A percentile compares a stretch with the other conserved stretches of the same genome.
Evolutionary conservation across 2,797 vertebrate genomes (phyloP).

Genomic region (Myiotriccus ornatus): DNA sequence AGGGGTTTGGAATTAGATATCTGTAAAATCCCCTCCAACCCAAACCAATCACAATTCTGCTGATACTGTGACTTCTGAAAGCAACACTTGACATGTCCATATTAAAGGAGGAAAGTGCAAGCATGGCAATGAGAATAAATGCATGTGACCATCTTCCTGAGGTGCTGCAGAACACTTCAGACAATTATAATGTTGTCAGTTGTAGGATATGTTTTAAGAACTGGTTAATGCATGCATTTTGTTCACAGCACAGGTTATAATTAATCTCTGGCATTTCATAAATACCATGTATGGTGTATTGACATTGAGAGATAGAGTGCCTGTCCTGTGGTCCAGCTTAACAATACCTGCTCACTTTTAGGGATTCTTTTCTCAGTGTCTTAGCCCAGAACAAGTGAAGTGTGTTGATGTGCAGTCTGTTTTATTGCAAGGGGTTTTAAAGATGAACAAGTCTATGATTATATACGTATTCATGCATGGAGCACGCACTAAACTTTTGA

Average conservation of each 20-base stretch:
- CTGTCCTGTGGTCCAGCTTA: neutral
- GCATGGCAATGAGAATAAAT: neutral
- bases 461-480: neutral
- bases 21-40: neutral
- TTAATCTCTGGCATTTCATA: neutral
- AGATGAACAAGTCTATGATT: neutral
- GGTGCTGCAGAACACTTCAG: neutral
- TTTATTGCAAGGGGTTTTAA: neutral
- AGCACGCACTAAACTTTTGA: neutral
- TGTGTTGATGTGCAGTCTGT: neutral
- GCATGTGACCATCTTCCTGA: neutral
- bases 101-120: neutral
- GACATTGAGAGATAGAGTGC: neutral
- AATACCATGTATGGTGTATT: neutral
- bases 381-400: neutral
- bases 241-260: neutral
- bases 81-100: neutral
- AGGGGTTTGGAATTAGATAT: neutral
- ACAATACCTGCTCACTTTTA: neutral
- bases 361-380: neutral
- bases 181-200: neutral
- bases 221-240: neutral
- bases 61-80: neutral
- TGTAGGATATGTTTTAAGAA: neutral
- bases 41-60: neutral